Evolutionary conservation across 37 sponge, comb jelly and placozoan genomes (phyloP).

Genomic region (Eunapius fragilis): DNA sequence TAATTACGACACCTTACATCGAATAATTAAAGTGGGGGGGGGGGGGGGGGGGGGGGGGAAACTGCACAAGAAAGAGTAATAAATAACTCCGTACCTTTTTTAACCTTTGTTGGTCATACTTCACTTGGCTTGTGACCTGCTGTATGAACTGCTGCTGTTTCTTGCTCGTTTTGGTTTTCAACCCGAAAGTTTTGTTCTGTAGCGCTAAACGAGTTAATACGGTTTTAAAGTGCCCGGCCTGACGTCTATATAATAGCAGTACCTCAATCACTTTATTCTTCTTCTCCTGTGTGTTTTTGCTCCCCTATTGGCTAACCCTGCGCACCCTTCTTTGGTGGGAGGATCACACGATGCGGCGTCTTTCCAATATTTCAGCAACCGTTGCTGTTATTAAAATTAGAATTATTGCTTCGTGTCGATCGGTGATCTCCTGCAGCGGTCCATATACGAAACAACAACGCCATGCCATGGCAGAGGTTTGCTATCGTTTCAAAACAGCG

Average conservation of each 20-base stretch:
- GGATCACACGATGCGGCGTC: background rate
- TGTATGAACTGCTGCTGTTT: constrained; percentile 94
- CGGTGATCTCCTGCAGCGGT: constrained; percentile 8
- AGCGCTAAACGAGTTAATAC: background rate
- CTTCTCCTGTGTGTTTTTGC: constrained; percentile 93
- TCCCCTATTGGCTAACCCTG: constrained; percentile 42
- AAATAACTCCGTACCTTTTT: constrained; percentile 34
- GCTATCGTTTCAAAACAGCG: background rate
- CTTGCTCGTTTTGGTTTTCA: constrained; percentile 99
- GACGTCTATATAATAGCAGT: background rate
- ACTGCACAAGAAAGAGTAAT: too few species aligned
- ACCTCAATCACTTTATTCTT: constrained; percentile 95
- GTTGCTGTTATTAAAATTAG: background rate
- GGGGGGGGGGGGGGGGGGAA: too few species aligned
- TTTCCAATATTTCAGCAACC: background rate
- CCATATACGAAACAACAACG: constrained; percentile 90
- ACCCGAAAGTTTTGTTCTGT: constrained; percentile 98
- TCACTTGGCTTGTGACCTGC: constrained; percentile 90
- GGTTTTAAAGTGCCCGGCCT: background rate
- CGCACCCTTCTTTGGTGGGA: constrained; percentile 90
- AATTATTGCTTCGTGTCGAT: background rate
- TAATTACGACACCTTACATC: too few species aligned
- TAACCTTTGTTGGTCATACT: constrained; percentile 60
- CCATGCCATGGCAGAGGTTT: constrained; percentile 93
- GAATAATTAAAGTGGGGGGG: too few species aligned